A percentile compares a stretch with the other conserved stretches of the same genome.
Evolutionary conservation across 2,797 vertebrate species (phyloP).

Genomic region (Scolopax bukidnonensis): DNA sequence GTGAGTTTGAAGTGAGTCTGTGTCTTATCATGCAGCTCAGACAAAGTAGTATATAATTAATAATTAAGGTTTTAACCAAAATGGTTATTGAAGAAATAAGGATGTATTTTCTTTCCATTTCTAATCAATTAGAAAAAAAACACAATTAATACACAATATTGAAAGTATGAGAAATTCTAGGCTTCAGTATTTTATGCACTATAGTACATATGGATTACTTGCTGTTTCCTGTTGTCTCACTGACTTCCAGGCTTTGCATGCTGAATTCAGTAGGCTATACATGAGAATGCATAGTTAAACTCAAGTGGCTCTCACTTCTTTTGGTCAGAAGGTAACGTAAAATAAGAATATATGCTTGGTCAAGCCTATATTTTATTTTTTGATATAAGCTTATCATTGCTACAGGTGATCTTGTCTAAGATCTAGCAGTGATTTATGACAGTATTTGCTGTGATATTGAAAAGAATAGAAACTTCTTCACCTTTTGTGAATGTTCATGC

Average conservation of each 20-base stretch:
- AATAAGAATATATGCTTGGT: background rate
- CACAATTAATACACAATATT: background rate
- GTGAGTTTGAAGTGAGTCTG: background rate
- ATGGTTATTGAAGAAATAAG: background rate
- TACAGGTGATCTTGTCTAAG: background rate
- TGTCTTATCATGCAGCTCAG: background rate
- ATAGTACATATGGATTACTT: background rate
- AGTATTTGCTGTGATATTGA: background rate
- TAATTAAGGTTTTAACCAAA: background rate
- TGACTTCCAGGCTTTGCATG: background rate
- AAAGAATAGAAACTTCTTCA: background rate
- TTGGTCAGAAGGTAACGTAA: background rate
- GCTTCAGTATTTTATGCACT: background rate
- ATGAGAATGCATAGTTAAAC: background rate
- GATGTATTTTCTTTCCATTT: background rate
- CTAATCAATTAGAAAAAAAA: accelerated
- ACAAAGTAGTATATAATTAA: background rate
- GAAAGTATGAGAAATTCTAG: background rate
- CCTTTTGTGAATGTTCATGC: background rate
- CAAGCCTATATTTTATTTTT: background rate
- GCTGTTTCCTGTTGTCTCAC: background rate
- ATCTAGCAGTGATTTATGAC: background rate
- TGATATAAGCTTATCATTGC: background rate
- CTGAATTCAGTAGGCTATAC: background rate
- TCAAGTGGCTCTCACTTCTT: background rate